Evolutionary conservation across 2,113 vertebrate genomes (phyloP).

Genomic region (Perca schrenkii): DNA sequence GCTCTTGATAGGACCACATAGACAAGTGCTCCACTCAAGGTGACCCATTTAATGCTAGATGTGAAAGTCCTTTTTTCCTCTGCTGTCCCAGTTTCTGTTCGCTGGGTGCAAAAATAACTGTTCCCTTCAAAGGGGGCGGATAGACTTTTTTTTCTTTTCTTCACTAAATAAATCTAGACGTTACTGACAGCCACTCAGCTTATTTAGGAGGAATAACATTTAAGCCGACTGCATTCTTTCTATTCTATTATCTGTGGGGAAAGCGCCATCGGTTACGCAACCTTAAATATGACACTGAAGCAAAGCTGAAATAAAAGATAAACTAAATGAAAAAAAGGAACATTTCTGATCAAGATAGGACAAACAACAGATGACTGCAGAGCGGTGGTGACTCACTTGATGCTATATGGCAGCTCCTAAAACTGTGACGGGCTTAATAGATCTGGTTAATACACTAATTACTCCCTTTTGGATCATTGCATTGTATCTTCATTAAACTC

Average conservation of each 20-base stretch:
- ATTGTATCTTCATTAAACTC: neutral
- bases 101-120: slow-evolving; percentile 79
- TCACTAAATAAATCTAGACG: slow-evolving; percentile 55
- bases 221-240: slow-evolving; percentile 14
- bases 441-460: slow-evolving; percentile 47
- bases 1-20: slow-evolving; percentile 69
- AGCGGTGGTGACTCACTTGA: slow-evolving; percentile 50
- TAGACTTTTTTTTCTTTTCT: slow-evolving; percentile 21
- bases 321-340: slow-evolving; percentile 8
- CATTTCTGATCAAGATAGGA: slow-evolving; percentile 47
- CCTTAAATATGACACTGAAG: neutral
- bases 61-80: slow-evolving; percentile 70
- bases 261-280: slow-evolving; percentile 24
- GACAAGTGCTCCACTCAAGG: slow-evolving; percentile 77
- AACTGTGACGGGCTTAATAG: slow-evolving; percentile 30
- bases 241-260: slow-evolving; percentile 27
- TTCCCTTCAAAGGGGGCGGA: slow-evolving; percentile 61
- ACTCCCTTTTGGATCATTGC: slow-evolving; percentile 15
- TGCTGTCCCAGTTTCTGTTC: slow-evolving; percentile 78
- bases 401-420: slow-evolving; percentile 24
- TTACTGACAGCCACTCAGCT: slow-evolving; percentile 60
- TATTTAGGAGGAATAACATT: slow-evolving; percentile 45
- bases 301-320: slow-evolving; percentile 24
- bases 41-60: slow-evolving; percentile 82
- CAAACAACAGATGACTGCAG: slow-evolving; percentile 55